Evolutionary conservation across 2,113 vertebrate species (phyloP), one percentile per base, ranked within the genome.

Genomic region (Lophura nycthemera): DNA sequence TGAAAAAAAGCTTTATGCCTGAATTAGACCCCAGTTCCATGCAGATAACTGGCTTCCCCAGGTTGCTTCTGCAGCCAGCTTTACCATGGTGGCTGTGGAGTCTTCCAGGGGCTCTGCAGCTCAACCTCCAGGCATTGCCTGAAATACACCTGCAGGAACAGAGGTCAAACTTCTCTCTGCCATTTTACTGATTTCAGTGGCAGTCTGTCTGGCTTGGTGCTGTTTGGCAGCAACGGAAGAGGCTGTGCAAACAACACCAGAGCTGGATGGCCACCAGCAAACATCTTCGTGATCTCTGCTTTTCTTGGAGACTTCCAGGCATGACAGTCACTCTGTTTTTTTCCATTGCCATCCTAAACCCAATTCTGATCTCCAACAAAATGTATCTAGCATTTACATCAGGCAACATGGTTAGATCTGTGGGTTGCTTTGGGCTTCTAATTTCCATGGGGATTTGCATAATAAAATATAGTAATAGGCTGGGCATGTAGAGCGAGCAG

Each of bases 401-500:
- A 78, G 48, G 30, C 64, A 86, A 57, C 52, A 19, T 25, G 90
- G 92, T 88, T 75, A 83, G 56, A 88, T 88, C 72, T 73, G 72
- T 75, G 54, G 64, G 69, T 86, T 93, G 84, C 85, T 95, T 95
- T 96, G 89, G 80, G 66, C 86, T 96, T 95, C 86, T 92, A 45
- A 90, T 94, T 96, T 95, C 88, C 93, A 40, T 85, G 12, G 2
- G 63, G 72, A 93, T 93, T 95, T 95, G 79, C 84, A 92, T 96
- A 87, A 95, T 83, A 71, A 88, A 94, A 90, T 94, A 69, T 57
- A 91, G 27, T 79, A 77, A 71, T 89, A 79, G 84, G 50, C 63
- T 84, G 57, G 76, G 72, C 1, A 7, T 92, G 73, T 76, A 89
- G 77, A 89, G 0, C 15, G 89, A 93, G 87, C 48, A 42, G 84